A percentile compares a stretch with the other conserved stretches of the same genome.
phyloP scores from a whole-genome alignment of 1,140 invertebrate species.

The Drosophila albomicans region DNA sequence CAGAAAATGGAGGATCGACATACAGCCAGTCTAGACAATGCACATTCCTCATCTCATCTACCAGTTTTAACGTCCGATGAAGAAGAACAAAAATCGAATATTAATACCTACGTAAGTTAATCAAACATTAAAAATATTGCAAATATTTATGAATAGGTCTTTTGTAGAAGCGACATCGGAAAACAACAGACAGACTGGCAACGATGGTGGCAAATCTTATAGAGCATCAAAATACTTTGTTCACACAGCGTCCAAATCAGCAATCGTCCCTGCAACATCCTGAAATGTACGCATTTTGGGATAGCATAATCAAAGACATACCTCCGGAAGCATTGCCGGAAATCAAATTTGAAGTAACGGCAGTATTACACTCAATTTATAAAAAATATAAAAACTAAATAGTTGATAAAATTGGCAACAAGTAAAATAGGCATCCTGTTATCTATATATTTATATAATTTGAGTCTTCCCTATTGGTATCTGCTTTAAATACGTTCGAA shows the following conservation, averaged over 20 bases:
- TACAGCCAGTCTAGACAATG: background rate
- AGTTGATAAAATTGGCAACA: background rate
- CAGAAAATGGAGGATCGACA: background rate
- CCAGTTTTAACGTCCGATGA: constrained; percentile 1
- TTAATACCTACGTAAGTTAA: background rate
- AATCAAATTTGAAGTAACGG: constrained; percentile 33
- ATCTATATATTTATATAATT: no score
- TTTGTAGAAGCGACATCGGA: constrained; percentile 2
- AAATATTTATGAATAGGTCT: background rate
- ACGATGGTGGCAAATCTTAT: constrained; percentile 6
- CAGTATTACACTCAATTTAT: constrained; percentile 22
- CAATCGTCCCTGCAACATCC: background rate
- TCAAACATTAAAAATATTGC: background rate
- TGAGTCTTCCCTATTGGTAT: no score
- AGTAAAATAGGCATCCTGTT: no score
- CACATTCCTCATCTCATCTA: background rate
- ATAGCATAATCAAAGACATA: constrained; percentile 29
- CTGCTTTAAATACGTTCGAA: no score
- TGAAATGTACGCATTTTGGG: constrained; percentile 31
- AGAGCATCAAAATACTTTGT: constrained; percentile 16
- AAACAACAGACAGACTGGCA: constrained; percentile 6
- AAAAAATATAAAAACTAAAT: constrained; percentile 32
- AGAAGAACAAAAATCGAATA: constrained; percentile 8
- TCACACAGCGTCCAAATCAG: background rate
- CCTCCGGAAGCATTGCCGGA: constrained; percentile 17